phyloP scores from a whole-genome alignment of 2,888 invertebrate species.

The Pollenia amentaria region DNA sequence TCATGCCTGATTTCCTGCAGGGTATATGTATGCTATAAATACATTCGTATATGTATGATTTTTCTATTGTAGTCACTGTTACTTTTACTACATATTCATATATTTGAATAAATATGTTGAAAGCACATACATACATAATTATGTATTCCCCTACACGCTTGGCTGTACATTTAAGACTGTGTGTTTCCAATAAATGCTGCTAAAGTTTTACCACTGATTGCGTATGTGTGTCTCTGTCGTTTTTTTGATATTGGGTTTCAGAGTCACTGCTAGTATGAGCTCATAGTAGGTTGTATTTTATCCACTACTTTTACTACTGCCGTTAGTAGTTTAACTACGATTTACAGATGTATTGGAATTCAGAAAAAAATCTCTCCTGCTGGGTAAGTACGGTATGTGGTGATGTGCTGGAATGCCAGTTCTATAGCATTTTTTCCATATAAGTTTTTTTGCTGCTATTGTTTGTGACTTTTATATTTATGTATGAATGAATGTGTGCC shows the following conservation, averaged over 20 bases:
- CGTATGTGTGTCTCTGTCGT: background rate
- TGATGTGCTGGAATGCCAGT: background rate
- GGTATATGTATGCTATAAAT: background rate
- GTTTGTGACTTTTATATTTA: background rate
- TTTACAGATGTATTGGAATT: background rate
- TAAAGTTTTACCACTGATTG: background rate
- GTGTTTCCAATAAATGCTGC: constrained; percentile 1
- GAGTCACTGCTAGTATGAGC: constrained; percentile 39
- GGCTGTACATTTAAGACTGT: background rate
- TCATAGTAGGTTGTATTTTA: constrained; percentile 41
- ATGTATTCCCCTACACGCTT: background rate
- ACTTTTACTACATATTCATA: constrained; percentile 45
- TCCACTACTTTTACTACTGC: constrained; percentile 27
- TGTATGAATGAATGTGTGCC: background rate
- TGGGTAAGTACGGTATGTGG: constrained; percentile 36
- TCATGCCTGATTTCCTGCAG: too few relatives aligned
- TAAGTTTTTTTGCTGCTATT: background rate
- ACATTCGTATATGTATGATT: constrained; percentile 3
- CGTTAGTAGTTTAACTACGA: background rate
- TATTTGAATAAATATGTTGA: constrained; percentile 42
- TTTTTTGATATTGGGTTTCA: constrained; percentile 59
- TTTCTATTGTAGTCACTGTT: constrained; percentile 43
- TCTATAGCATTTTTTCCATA: background rate
- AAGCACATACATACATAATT: background rate
- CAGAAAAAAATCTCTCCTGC: constrained; percentile 28